Percentiles rank a stretch among this genome's conserved stretches.
phyloP scores from a whole-genome alignment of 2,888 invertebrate species.

The Crepidodera aurea region DNA sequence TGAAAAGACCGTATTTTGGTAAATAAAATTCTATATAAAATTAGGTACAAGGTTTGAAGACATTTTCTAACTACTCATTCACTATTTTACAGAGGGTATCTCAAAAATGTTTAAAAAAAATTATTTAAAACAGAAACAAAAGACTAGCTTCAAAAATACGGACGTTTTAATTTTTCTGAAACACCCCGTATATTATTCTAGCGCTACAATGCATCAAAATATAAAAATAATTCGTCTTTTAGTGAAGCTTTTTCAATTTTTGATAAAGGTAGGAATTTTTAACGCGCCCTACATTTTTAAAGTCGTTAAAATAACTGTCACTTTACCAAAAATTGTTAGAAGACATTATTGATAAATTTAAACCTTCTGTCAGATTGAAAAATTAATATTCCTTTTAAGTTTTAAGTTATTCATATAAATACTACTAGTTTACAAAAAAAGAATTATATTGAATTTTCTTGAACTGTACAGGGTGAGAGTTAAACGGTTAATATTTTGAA shows the following conservation, averaged over 20 bases:
- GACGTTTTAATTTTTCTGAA: not conserved
- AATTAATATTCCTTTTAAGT: too few relatives aligned
- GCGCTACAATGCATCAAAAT: not conserved
- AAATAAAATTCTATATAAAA: constrained; percentile 8
- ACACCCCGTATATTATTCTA: not conserved
- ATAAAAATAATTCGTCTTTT: not conserved
- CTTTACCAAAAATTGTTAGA: not conserved
- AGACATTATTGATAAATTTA: not conserved
- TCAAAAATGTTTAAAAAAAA: not conserved
- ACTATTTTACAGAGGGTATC: not conserved
- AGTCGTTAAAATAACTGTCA: not conserved
- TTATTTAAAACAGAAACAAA: not conserved
- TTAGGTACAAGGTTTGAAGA: constrained; percentile 12
- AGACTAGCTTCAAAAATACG: not conserved
- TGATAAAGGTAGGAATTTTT: not conserved
- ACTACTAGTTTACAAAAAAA: too few relatives aligned
- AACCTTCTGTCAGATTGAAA: too few relatives aligned
- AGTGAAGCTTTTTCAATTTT: not conserved
- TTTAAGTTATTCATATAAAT: too few relatives aligned
- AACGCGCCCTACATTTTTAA: too few relatives aligned
- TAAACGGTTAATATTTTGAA: too few relatives aligned
- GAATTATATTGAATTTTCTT: too few relatives aligned
- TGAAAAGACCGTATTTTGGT: constrained; percentile 17
- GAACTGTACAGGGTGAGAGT: too few relatives aligned
- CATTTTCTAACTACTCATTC: not conserved